Conservation (phyloP, 1,140 invertebrate species). For the Rhyzopertha dominica region DNA sequence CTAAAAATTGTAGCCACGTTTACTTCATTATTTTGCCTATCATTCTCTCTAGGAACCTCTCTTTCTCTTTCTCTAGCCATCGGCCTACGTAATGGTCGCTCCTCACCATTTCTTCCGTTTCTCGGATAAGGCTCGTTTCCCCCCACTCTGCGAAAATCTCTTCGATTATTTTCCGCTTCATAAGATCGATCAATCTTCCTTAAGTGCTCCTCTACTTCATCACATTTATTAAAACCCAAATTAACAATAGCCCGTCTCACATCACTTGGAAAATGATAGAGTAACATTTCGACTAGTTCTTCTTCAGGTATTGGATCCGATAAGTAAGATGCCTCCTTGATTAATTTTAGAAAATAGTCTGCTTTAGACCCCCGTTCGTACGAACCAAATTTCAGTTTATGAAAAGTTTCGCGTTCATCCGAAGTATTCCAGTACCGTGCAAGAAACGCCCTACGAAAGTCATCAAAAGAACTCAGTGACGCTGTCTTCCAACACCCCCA, state of each 20-base stretch:
- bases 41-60: background rate
- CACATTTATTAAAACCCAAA: background rate
- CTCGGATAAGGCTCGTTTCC: background rate
- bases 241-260: constrained; percentile 1
- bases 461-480: background rate
- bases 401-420: constrained; percentile 6
- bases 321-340: constrained; percentile 5
- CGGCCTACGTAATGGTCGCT: background rate
- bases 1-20: constrained; percentile 7
- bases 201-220: constrained; percentile 5
- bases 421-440: constrained; percentile 1
- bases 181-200: background rate
- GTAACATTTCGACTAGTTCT: constrained; percentile 2
- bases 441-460: constrained; percentile 7
- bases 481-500: background rate
- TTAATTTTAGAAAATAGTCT: constrained; percentile 10
- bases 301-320: constrained; percentile 11
- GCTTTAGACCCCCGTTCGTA: constrained; percentile 9
- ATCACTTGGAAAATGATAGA: constrained; percentile 6
- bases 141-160: background rate
- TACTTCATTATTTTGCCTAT: background rate
- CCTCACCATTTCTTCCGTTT: background rate
- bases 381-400: constrained; percentile 3
- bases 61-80: background rate
- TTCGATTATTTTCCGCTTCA: background rate